These are phyloP conservation scores for Muntiacus muntjak DNA, from an alignment of 2,113 vertebrate genomes.

Conservation along the genomic window DNA sequence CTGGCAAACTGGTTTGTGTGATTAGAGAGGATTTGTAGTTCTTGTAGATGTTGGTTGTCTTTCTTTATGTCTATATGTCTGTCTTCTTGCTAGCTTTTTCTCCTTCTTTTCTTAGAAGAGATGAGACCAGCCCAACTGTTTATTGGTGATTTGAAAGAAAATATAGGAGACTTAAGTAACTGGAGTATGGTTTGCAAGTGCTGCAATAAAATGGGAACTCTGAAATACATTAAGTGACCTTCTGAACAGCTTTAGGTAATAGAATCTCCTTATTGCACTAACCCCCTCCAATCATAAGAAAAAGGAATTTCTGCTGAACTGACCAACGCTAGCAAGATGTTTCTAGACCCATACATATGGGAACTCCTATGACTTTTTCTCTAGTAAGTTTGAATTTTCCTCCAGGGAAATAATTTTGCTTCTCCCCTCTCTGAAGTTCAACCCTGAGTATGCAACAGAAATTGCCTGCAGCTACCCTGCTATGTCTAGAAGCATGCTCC, in stretches of 20 bases:
- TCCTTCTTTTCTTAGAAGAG: background rate
- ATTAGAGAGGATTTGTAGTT: background rate
- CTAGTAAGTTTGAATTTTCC: background rate
- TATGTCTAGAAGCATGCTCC: background rate
- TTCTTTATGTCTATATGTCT: background rate
- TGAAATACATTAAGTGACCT: background rate
- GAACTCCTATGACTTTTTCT: background rate
- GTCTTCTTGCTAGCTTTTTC: background rate
- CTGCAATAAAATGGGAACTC: background rate
- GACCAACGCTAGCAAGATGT: background rate
- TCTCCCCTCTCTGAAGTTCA: background rate
- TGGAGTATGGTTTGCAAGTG: background rate
- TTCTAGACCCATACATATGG: background rate
- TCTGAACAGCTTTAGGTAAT: background rate
- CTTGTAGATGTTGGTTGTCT: background rate
- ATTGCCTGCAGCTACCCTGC: background rate
- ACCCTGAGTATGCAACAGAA: background rate
- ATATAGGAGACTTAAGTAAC: background rate
- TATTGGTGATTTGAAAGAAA: background rate
- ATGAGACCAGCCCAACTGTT: background rate
- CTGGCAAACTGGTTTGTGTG: background rate
- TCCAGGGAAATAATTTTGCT: background rate
- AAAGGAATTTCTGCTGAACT: conserved; percentile 22
- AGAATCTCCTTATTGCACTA: background rate
- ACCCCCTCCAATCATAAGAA: background rate